Percentiles rank a stretch among this genome's conserved stretches.
Evolutionary conservation across 2,888 invertebrate genomes (phyloP).

Genomic region (Eilema sororculum): DNA sequence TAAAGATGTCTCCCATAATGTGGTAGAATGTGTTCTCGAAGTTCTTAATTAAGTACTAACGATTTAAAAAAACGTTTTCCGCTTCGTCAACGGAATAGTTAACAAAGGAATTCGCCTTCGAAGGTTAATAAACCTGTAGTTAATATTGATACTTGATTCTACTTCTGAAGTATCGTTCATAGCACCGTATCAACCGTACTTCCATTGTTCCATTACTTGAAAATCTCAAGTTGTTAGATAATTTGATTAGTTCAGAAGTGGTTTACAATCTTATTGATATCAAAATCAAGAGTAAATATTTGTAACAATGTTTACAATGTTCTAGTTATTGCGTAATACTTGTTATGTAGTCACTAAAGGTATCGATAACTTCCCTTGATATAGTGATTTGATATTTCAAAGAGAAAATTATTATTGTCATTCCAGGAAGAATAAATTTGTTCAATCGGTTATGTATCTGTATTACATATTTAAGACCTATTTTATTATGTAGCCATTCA

Average conservation of each 20-base stretch:
- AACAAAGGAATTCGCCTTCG: background rate
- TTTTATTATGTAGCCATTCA: too few relatives aligned
- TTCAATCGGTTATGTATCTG: background rate
- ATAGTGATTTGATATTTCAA: background rate
- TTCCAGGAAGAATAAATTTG: background rate
- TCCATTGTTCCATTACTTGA: background rate
- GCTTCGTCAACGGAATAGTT: background rate
- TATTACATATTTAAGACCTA: too few relatives aligned
- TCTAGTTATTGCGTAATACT: background rate
- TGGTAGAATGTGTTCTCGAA: too few relatives aligned
- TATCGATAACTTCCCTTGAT: background rate
- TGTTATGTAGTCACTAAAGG: background rate
- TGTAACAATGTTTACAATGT: background rate
- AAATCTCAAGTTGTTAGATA: background rate
- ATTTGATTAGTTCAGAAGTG: constrained; percentile 10
- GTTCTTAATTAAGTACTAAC: too few relatives aligned
- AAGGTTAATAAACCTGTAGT: background rate
- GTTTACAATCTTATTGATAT: background rate
- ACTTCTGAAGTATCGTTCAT: background rate
- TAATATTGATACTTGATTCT: background rate
- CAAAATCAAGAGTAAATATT: background rate
- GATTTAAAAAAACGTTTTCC: too few relatives aligned
- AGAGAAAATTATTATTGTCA: background rate
- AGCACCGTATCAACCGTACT: too few relatives aligned
- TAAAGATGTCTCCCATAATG: too few relatives aligned